A percentile compares a stretch with the other conserved stretches of the same genome.
Conservation (phyloP, 2,888 invertebrate genomes). For the Epistrophe eligans region DNA sequence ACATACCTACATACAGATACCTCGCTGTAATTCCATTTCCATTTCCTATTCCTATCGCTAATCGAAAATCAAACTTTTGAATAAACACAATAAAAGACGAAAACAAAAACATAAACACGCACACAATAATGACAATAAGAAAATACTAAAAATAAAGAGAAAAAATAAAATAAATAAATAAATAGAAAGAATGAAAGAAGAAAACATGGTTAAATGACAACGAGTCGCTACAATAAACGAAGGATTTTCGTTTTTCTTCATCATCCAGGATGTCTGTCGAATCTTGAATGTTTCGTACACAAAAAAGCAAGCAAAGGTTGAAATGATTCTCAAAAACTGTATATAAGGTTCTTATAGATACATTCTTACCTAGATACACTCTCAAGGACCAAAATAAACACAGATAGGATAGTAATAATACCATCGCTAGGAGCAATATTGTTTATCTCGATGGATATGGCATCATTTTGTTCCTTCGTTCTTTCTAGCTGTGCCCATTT, state of each 20-base stretch:
- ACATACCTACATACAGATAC: not conserved
- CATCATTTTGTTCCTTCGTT: slow-evolving; percentile 46
- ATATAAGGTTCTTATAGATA: not conserved
- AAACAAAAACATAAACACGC: slow-evolving; percentile 34
- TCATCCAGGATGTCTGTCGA: not conserved
- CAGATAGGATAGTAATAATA: slow-evolving; percentile 69
- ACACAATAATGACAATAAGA: slow-evolving; percentile 16
- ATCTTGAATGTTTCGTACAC: not conserved
- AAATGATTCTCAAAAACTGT: slow-evolving; percentile 31
- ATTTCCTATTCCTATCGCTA: slow-evolving; percentile 51
- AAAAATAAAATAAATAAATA: not conserved
- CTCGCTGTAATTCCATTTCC: slow-evolving; percentile 11
- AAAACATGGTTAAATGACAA: not conserved
- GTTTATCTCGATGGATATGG: slow-evolving; percentile 73
- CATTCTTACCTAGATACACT: slow-evolving; percentile 3
- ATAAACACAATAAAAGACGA: slow-evolving; percentile 63
- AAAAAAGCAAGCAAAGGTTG: slow-evolving; percentile 11
- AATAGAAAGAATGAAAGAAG: too few species aligned
- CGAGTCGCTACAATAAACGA: not conserved
- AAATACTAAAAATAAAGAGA: not conserved
- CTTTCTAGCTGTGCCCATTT: not conserved
- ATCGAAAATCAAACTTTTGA: slow-evolving; percentile 71
- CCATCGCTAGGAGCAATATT: slow-evolving; percentile 70
- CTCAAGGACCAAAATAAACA: slow-evolving; percentile 36
- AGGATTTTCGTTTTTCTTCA: slow-evolving; percentile 9